Base-by-base conservation (phyloP, 2,113 vertebrate species). In the Podiceps cristatus region DNA sequence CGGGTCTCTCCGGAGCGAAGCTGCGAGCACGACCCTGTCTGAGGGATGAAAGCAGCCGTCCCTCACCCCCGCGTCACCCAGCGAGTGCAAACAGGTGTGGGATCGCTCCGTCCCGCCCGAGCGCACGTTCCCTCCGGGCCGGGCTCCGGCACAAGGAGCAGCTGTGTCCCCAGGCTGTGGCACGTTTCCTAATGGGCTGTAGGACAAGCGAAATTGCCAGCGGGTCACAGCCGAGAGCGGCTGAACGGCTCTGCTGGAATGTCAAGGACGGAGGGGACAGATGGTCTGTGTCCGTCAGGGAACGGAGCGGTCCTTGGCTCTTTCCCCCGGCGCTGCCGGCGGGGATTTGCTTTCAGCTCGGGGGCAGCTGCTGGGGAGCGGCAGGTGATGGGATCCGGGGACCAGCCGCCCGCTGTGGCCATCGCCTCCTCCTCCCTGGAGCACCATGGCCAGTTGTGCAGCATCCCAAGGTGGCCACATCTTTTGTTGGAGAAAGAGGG, bases 181-280 rank as follows among this genome's bases (percentile, higher is more conserved):
- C 91, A 72, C 15, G 9, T 3, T 42, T 93, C 94, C 95, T 18
- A 12, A 18, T 3, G 85, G 85, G 31, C 85, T 24, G 72, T 53
- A 7, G 78, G 91, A 92, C 75, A 2, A 8, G 62, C 3, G 13
- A 13, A 31, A 49, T 24, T 37, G 88, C 87, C 72, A 45, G 86
- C 27, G 59, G 82, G 88, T 88, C 95, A 2, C 92, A 47, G 94
- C 55, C 78, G 15, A 52, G 87, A 74, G 63, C 16, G 84, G 90
- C 94, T 29, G 91, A 72, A 4, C 0, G 31, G 84, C 89, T 91
- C 69, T 47, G 84, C 81, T 91, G 96, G 97, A 97, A 97, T 97
- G 94, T 87, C 94, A 89, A 69, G 97, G 96, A 80, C 58, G 18
- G 96, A 59, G 72, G 69, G 86, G 89, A 96, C 97, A 97, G 96